phyloP scores from a whole-genome alignment of 2,797 vertebrate species.

The Cynopterus sphinx region DNA sequence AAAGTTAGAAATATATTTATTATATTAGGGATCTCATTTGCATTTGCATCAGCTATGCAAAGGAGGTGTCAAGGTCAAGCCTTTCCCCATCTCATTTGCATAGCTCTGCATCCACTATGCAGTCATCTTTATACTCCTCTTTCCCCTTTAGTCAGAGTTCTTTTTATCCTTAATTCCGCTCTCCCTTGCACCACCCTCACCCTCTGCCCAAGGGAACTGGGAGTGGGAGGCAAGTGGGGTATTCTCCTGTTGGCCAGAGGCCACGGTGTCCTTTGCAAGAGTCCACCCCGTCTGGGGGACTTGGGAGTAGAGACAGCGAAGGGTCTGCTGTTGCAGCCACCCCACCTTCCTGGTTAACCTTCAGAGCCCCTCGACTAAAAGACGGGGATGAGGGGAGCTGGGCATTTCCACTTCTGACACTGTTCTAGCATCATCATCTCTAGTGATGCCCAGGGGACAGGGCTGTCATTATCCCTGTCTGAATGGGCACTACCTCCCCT shows the following conservation, averaged over 20 bases:
- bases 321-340: too few relatives aligned
- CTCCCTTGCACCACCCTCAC: not conserved
- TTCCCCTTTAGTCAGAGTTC: not conserved
- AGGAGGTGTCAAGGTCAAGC: not conserved
- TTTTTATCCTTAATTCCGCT: not conserved
- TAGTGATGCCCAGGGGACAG: not conserved
- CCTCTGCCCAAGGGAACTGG: not conserved
- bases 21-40: constrained; percentile 61
- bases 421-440: not conserved
- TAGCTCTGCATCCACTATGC: not conserved
- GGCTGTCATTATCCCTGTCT: not conserved
- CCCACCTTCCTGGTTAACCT: not conserved
- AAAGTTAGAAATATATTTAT: constrained; percentile 78
- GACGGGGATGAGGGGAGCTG: not conserved
- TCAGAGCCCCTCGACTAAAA: not conserved
- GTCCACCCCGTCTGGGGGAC: not conserved
- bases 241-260: not conserved
- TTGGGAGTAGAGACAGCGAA: not conserved
- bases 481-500: not conserved
- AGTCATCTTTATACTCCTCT: not conserved
- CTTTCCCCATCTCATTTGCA: constrained; percentile 20
- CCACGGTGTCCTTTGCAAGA: not conserved
- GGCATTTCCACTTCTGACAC: not conserved
- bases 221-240: not conserved
- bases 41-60: not conserved